Evolutionary conservation across 2,888 invertebrate species (phyloP), one percentile per base, ranked within the genome.

Genomic region (Perizoma flavofasciatum): DNA sequence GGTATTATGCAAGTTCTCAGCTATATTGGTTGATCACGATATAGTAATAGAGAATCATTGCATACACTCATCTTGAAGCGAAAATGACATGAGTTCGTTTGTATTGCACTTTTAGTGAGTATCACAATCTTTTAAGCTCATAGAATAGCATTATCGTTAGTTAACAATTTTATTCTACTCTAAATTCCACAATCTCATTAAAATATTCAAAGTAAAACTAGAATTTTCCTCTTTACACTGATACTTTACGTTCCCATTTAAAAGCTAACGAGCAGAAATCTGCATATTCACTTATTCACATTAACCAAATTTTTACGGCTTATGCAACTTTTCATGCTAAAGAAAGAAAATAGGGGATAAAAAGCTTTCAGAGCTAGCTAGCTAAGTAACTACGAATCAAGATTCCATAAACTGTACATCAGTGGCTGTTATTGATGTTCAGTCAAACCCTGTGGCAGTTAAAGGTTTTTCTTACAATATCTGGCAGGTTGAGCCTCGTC

Each of bases 191-290:
- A 6, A 6, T 39, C 49, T 48, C 10, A 35, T 48, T 48, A 48
- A 48, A 48, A 35, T 39, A 49, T 35, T 47, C 49, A 49, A 49
- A 49, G 39, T 49, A 9, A 34, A 11, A 9, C n/a, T 48, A 10
- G 5, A 9, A 34, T 43, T 10, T 40, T 39, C 6, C 39, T 49
- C 49, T 49, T 9, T 22, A 40, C 41, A 10, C 22, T 22, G 3
- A 37, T 11, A 22, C 22, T 50, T 41, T 49, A 33, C 47, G 59
- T 9, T 35, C 35, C 32, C 35, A 39, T 75, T 69, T 65, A 64
- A 65, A 65, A 65, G 67, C 61, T 70, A 74, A 77, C 64, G 69
- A 67, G 68, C 63, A 70, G 58, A 72, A 77, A 75, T 72, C 67
- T 72, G 63, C 75, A 74, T 75, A 68, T 10, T 11, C 49, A 47